Conservation (phyloP, 1,140 invertebrate species). For the Chironomus striatipennis region DNA sequence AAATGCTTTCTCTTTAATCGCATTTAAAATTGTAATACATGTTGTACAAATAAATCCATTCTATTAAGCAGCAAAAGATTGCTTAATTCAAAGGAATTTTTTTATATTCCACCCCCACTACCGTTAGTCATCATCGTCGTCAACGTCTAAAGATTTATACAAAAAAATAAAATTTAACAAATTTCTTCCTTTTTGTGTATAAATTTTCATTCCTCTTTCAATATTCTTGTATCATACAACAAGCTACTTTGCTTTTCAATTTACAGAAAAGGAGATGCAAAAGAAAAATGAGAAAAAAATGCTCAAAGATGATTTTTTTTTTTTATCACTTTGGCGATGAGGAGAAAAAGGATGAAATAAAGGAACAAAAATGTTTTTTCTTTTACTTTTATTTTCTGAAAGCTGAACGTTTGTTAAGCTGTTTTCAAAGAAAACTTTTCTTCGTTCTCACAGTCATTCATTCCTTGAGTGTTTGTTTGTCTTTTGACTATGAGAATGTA, state of each 20-base stretch:
- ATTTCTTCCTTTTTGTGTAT: too few relatives aligned
- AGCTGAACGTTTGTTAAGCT: constrained; percentile 13
- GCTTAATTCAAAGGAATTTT: background rate
- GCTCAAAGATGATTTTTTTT: constrained; percentile 17
- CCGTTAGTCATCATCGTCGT: background rate
- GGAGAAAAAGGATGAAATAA: background rate
- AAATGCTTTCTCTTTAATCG: background rate
- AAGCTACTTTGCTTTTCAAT: constrained; percentile 15
- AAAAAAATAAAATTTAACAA: background rate
- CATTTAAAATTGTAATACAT: constrained; percentile 17
- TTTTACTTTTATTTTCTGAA: too few relatives aligned
- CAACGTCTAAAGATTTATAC: background rate
- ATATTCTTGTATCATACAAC: background rate
- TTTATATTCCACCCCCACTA: background rate
- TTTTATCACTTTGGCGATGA: background rate
- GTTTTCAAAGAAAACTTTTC: constrained; percentile 12
- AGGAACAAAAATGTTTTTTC: constrained; percentile 17
- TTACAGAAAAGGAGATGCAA: background rate
- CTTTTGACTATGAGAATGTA: background rate
- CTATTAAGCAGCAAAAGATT: background rate
- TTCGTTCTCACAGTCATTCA: background rate
- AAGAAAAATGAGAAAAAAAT: background rate
- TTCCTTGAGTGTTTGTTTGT: constrained; percentile 20
- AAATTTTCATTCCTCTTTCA: background rate
- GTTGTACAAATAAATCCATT: constrained; percentile 20